Conservation (phyloP, 2,797 vertebrate genomes). For the Catamblyrhynchus diadema region DNA sequence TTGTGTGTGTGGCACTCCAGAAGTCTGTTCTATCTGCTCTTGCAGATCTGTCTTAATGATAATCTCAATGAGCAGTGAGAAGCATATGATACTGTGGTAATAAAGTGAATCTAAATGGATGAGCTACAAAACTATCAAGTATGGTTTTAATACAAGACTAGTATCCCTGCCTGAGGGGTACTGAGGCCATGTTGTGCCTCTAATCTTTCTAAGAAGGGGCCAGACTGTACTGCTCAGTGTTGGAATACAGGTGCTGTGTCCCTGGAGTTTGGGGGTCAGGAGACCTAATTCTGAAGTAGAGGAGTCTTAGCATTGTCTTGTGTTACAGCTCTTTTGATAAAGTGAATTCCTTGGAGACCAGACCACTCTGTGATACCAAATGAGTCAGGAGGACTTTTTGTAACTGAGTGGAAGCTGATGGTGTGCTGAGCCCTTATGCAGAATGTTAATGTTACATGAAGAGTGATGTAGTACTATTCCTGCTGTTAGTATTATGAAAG, state of each 20-base stretch:
- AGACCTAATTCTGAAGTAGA: not conserved
- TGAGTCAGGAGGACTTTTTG: not conserved
- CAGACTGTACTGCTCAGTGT: not conserved
- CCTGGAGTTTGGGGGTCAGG: not conserved
- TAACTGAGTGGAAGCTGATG: not conserved
- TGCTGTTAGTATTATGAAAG: not conserved
- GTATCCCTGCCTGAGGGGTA: not conserved
- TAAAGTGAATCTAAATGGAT: slow-evolving; percentile 12
- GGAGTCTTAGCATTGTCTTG: not conserved
- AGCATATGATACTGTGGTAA: slow-evolving; percentile 14
- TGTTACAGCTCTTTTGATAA: not conserved
- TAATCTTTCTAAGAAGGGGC: not conserved
- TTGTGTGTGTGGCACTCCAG: not conserved
- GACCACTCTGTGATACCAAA: not conserved
- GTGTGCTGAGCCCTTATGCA: not conserved
- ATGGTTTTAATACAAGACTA: not conserved
- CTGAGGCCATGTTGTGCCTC: not conserved
- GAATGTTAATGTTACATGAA: not conserved
- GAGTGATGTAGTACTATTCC: not conserved
- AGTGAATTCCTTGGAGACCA: not conserved
- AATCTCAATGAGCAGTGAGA: not conserved
- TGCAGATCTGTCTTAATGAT: not conserved
- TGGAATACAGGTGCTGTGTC: not conserved
- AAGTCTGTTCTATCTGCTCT: not conserved
- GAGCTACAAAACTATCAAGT: not conserved